Evolutionary conservation across 1,140 invertebrate genomes (phyloP).

Genomic region (Stratiolaelaps scimitus): DNA sequence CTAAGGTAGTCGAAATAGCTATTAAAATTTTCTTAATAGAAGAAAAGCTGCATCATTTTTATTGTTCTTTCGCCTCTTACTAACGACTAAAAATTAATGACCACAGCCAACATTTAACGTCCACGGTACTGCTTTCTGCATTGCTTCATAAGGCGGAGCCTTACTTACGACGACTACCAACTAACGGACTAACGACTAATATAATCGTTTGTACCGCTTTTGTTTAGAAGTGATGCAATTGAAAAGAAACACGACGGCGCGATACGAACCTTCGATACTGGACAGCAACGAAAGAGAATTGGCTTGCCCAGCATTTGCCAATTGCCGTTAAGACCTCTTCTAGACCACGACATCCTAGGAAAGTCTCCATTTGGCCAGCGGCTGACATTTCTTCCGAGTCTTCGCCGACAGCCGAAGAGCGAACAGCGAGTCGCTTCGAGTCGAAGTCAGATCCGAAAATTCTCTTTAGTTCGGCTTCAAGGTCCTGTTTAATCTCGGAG

Average conservation of each 20-base stretch:
- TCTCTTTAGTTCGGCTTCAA: constrained; percentile 39
- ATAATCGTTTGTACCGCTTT: too few relatives aligned
- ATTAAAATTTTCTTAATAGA: too few relatives aligned
- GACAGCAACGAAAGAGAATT: constrained; percentile 59
- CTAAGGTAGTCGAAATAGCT: too few relatives aligned
- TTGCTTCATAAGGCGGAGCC: too few relatives aligned
- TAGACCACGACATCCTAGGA: constrained; percentile 50
- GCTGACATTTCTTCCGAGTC: constrained; percentile 61
- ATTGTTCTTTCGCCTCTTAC: too few relatives aligned
- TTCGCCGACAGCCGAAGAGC: constrained; percentile 55
- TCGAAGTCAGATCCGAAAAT: constrained; percentile 37
- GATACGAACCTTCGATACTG: constrained; percentile 52
- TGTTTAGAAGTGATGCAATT: too few relatives aligned
- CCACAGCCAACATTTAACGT: constrained; percentile 28
- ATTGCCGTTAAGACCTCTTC: constrained; percentile 48
- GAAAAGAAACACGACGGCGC: too few relatives aligned
- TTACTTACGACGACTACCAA: too few relatives aligned
- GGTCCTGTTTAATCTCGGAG: constrained; percentile 32
- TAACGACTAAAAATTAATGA: constrained; percentile 23
- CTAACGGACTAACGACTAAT: too few relatives aligned
- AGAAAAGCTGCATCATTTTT: too few relatives aligned
- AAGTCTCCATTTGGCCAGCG: constrained; percentile 70
- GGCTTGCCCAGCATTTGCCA: constrained; percentile 62
- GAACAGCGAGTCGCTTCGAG: constrained; percentile 42
- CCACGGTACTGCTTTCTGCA: too few relatives aligned